A percentile compares a stretch with the other conserved stretches of the same genome.
phyloP scores from a whole-genome alignment of 2,888 invertebrate species.

The Melinaea menophilus region DNA sequence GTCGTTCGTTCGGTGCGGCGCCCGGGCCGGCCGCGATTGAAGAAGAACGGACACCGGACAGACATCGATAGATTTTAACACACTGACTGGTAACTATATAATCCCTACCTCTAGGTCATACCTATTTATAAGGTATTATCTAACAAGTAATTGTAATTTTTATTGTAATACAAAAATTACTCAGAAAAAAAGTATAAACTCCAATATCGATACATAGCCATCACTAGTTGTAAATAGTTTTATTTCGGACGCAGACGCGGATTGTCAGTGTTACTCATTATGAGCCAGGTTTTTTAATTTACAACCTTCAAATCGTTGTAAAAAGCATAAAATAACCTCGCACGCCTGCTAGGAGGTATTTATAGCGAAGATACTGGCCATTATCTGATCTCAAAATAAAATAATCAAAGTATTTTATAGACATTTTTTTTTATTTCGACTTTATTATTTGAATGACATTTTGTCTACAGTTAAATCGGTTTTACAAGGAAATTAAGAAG shows the following conservation, averaged over 20 bases:
- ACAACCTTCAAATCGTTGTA: slow-evolving; percentile 36
- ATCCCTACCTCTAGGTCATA: too few species aligned
- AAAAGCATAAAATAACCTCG: slow-evolving; percentile 29
- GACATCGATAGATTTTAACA: slow-evolving; percentile 39
- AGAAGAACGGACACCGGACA: slow-evolving; percentile 26
- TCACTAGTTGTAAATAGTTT: slow-evolving; percentile 39
- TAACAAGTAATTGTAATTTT: neutral
- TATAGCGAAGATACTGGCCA: slow-evolving; percentile 22
- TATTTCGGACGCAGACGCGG: slow-evolving; percentile 39
- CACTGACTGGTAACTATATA: slow-evolving; percentile 1
- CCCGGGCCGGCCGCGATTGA: slow-evolving; percentile 57
- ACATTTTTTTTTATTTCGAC: neutral
- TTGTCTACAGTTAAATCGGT: too few species aligned
- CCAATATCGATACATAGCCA: slow-evolving; percentile 19
- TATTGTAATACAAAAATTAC: neutral
- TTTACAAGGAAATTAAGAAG: too few species aligned
- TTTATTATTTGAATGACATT: too few species aligned
- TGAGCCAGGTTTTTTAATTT: slow-evolving; percentile 35
- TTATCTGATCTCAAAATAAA: slow-evolving; percentile 16
- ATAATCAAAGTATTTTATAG: slow-evolving; percentile 10
- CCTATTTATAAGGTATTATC: too few species aligned
- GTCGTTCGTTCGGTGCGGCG: slow-evolving; percentile 76
- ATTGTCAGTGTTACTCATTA: slow-evolving; percentile 34
- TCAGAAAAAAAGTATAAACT: neutral
- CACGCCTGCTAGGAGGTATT: slow-evolving; percentile 25